A percentile compares a stretch with the other conserved stretches of the same genome.
Evolutionary conservation across 2,888 invertebrate species (phyloP).

Genomic region (Peribatodes rhomboidaria): DNA sequence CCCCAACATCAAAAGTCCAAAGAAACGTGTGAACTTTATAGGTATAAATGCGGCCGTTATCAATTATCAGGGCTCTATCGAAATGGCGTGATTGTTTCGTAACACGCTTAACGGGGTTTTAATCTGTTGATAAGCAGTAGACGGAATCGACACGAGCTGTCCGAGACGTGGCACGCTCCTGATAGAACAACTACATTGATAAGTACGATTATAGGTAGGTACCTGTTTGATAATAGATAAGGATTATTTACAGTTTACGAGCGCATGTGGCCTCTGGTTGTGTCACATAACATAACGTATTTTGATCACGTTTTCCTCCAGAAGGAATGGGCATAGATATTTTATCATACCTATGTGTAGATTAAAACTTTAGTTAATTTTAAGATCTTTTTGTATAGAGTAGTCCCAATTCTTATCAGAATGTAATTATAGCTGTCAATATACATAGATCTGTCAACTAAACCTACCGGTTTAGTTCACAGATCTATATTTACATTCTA

Average conservation of each 20-base stretch:
- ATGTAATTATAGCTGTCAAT: too few relatives aligned
- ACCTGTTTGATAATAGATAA: not conserved
- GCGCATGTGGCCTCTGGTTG: too few relatives aligned
- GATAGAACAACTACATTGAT: conserved; percentile 10
- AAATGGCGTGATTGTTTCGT: conserved; percentile 47
- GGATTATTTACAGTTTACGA: not conserved
- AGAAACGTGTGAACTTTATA: conserved; percentile 4
- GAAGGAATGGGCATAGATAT: too few relatives aligned
- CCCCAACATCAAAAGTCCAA: conserved; percentile 3
- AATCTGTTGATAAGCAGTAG: conserved; percentile 29
- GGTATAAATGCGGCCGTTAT: conserved; percentile 20
- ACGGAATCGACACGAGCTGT: conserved; percentile 26
- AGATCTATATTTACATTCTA: too few relatives aligned
- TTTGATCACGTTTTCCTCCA: too few relatives aligned
- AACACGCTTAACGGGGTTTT: conserved; percentile 29
- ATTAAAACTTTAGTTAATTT: too few relatives aligned
- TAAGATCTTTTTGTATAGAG: too few relatives aligned
- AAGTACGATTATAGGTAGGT: not conserved
- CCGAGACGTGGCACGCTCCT: conserved; percentile 28
- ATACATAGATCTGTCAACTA: too few relatives aligned
- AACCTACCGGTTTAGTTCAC: too few relatives aligned
- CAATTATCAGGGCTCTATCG: conserved; percentile 36
- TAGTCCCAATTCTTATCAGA: too few relatives aligned
- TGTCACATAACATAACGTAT: too few relatives aligned
- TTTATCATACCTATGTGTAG: too few relatives aligned